Percentiles rank a stretch among this genome's conserved stretches.
These are phyloP conservation scores for Diadegma fenestrale DNA, from an alignment of 2,888 invertebrate genomes.

Conservation along the genomic window DNA sequence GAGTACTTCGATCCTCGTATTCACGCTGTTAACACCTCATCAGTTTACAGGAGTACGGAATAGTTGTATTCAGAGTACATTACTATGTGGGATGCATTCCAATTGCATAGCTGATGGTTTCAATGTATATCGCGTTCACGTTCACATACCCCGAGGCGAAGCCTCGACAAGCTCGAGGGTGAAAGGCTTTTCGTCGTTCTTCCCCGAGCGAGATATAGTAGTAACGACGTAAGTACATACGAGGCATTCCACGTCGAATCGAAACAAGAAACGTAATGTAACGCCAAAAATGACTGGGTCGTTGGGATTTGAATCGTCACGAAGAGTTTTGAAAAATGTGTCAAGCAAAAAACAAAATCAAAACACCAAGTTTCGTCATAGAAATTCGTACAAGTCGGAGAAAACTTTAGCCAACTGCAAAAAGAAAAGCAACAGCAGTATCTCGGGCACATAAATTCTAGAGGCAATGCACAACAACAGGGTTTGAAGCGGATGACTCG, in stretches of 20 bases:
- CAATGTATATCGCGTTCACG: slow-evolving; percentile 37
- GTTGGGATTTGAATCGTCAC: no score
- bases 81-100: neutral
- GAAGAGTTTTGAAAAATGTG: no score
- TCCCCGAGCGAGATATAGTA: slow-evolving; percentile 26
- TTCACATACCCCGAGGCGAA: slow-evolving; percentile 23
- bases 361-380: no score
- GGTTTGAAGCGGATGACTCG: slow-evolving; percentile 16
- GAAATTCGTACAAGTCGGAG: neutral
- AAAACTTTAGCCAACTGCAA: neutral
- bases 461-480: neutral
- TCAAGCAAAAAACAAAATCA: no score
- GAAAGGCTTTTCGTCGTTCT: slow-evolving; percentile 46
- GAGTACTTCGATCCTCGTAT: slow-evolving; percentile 48
- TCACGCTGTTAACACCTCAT: slow-evolving; percentile 67
- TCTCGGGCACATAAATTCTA: neutral
- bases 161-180: slow-evolving; percentile 22
- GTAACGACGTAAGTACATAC: slow-evolving; percentile 7
- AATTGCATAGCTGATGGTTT: slow-evolving; percentile 18
- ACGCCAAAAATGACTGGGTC: neutral
- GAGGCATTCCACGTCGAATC: neutral
- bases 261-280: neutral
- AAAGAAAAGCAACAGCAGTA: neutral
- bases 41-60: slow-evolving; percentile 26
- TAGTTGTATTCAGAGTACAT: slow-evolving; percentile 1